Percentiles rank a stretch among this genome's conserved stretches.
Evolutionary conservation across 92 coral and sea anemone genomes (phyloP).

Genomic region (Palythoa grandis): DNA sequence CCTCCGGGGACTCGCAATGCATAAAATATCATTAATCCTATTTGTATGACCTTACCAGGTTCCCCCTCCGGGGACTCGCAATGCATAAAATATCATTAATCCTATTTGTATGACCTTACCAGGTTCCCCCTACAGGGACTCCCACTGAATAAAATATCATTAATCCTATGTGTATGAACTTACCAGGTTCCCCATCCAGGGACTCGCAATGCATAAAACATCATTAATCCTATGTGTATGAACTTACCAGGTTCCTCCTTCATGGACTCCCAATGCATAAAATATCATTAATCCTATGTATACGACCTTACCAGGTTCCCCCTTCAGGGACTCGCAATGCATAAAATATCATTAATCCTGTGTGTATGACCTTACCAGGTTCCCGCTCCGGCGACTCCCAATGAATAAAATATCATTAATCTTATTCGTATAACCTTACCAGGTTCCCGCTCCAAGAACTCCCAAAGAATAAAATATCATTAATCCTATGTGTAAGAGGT

Average conservation of each 20-base stretch:
- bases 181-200: slow-evolving; percentile 17
- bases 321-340: neutral
- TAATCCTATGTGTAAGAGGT: slow-evolving; percentile 88
- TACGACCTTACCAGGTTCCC: neutral
- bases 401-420: neutral
- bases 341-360: neutral
- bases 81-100: slow-evolving; percentile 16
- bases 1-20: slow-evolving; percentile 68
- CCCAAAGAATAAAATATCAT: slow-evolving; percentile 79
- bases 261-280: neutral
- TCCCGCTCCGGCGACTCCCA: neutral
- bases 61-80: neutral
- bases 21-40: slow-evolving; percentile 72
- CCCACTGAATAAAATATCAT: neutral
- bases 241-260: neutral
- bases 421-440: slow-evolving; percentile 59
- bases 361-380: neutral
- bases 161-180: slow-evolving; percentile 30
- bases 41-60: slow-evolving; percentile 68
- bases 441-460: slow-evolving; percentile 74
- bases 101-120: slow-evolving; percentile 34
- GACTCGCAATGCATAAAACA: neutral
- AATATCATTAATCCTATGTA: neutral
- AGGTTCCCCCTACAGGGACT: slow-evolving; percentile 1
- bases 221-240: slow-evolving; percentile 13